phyloP scores from a whole-genome alignment of 2,113 vertebrate species.

The Lagenorhynchus albirostris region DNA sequence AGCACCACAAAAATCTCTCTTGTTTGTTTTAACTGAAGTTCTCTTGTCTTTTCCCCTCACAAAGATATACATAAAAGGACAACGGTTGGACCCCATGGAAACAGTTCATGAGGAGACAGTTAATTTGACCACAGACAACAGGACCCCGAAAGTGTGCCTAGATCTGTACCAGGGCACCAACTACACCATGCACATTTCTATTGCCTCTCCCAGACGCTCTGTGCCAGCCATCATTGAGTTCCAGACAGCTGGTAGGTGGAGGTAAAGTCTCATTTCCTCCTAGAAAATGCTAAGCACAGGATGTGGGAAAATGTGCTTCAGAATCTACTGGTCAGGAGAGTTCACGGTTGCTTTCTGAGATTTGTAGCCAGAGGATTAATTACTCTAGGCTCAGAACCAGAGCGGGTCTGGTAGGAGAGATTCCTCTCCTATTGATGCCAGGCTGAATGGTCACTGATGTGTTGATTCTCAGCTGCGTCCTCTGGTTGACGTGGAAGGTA shows the following conservation, averaged over 20 bases:
- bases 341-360: neutral
- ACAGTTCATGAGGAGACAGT: constrained; percentile 76
- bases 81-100: constrained; percentile 73
- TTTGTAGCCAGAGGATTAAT: neutral
- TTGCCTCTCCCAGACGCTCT: constrained; percentile 77
- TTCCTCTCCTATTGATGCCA: neutral
- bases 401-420: neutral
- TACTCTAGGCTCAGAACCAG: neutral
- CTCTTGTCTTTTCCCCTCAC: constrained; percentile 39
- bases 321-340: neutral
- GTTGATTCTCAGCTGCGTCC: neutral
- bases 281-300: neutral
- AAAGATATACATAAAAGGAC: constrained; percentile 83
- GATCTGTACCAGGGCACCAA: constrained; percentile 84
- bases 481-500: neutral
- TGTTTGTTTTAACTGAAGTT: neutral
- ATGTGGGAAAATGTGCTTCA: neutral
- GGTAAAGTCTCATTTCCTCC: constrained; percentile 6
- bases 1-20: neutral
- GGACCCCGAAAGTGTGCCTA: constrained; percentile 83
- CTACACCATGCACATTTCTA: constrained; percentile 86
- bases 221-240: constrained; percentile 76
- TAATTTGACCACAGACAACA: constrained; percentile 78
- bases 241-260: constrained; percentile 81
- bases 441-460: neutral